Evolutionary conservation across 2,797 vertebrate genomes (phyloP).

Genomic region (Zalophus californianus): DNA sequence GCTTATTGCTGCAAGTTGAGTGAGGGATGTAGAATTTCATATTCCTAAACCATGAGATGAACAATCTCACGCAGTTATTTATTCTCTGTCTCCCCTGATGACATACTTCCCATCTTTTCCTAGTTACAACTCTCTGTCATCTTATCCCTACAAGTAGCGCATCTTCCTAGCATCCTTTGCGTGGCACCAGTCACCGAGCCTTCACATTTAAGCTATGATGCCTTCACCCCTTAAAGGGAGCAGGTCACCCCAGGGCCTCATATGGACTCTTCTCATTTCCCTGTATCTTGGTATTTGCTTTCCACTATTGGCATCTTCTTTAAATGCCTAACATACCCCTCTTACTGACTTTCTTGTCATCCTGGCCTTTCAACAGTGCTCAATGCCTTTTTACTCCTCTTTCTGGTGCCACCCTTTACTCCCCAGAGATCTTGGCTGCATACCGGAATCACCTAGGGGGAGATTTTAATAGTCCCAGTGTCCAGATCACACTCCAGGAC

Average conservation of each 20-base stretch:
- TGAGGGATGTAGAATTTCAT: background rate
- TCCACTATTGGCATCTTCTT: background rate
- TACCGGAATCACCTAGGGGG: too few relatives aligned
- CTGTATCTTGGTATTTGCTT: background rate
- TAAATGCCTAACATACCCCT: background rate
- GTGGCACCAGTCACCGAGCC: fast-evolving
- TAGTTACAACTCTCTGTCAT: background rate
- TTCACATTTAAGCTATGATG: background rate
- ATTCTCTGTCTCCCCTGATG: background rate
- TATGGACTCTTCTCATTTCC: background rate
- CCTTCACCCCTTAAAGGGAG: background rate
- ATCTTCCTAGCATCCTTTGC: background rate
- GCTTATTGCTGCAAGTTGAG: background rate
- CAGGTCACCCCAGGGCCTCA: too few relatives aligned
- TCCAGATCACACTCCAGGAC: too few relatives aligned
- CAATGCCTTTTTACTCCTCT: background rate
- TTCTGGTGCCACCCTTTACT: background rate
- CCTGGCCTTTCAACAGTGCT: background rate
- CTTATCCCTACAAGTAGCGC: too few relatives aligned
- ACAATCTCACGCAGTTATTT: fast-evolving
- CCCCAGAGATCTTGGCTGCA: background rate
- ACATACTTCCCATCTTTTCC: background rate
- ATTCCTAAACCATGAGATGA: background rate
- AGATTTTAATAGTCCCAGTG: background rate
- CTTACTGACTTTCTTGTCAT: background rate